Conservation (phyloP, 2,888 invertebrate species). For the Aplocera efformata region DNA sequence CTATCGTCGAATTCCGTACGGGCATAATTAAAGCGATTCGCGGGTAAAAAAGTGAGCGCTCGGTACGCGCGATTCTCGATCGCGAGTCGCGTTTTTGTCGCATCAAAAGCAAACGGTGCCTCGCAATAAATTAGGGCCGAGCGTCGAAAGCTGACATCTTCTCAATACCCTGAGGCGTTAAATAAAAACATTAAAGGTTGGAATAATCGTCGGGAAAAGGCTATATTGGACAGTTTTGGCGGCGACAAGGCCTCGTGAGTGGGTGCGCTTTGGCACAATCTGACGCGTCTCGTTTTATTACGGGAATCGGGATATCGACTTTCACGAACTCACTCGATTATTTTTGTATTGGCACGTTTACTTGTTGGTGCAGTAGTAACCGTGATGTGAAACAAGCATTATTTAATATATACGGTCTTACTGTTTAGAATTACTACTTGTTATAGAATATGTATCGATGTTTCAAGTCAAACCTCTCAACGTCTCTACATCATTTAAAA, state of each 20-base stretch:
- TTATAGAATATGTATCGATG: no score
- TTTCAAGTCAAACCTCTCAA: constrained; percentile 16
- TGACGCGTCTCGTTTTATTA: constrained; percentile 34
- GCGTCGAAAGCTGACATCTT: constrained; percentile 72
- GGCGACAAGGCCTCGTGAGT: constrained; percentile 52
- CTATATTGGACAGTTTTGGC: constrained; percentile 71
- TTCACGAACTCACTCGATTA: background rate
- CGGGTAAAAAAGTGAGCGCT: constrained; percentile 60
- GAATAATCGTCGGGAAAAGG: constrained; percentile 74
- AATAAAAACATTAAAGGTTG: constrained; percentile 79
- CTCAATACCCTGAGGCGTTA: constrained; percentile 71
- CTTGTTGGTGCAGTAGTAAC: background rate
- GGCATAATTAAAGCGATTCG: constrained; percentile 71
- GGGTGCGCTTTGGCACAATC: constrained; percentile 44
- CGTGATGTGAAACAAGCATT: no score
- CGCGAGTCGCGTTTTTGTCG: constrained; percentile 59
- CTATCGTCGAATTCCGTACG: constrained; percentile 41
- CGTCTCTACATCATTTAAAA: constrained; percentile 23
- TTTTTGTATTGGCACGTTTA: constrained; percentile 31
- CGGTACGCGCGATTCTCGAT: constrained; percentile 49
- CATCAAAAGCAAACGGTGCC: constrained; percentile 62
- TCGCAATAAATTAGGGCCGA: constrained; percentile 73
- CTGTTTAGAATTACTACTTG: no score
- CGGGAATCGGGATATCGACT: constrained; percentile 22
- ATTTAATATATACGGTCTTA: no score